These are phyloP conservation scores for Paracanthobrama guichenoti DNA, from an alignment of 2,113 vertebrate genomes.

Conservation along the genomic window DNA sequence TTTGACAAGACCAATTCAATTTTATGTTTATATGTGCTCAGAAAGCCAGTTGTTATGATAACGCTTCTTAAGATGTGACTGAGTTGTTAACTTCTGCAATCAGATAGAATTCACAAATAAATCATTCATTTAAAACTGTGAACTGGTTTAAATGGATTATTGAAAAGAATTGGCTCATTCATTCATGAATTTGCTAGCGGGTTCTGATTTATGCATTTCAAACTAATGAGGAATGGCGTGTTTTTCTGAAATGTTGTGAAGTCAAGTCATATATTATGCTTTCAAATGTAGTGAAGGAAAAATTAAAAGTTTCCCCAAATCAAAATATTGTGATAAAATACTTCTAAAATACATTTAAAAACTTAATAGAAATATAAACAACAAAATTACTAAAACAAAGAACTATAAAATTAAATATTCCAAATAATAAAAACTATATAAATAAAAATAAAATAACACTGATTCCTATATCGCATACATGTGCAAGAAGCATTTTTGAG, in stretches of 20 bases:
- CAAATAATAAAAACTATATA: background rate
- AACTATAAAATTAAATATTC: too few species aligned
- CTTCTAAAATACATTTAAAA: too few species aligned
- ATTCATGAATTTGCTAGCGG: background rate
- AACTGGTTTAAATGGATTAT: background rate
- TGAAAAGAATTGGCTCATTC: background rate
- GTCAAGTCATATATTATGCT: too few species aligned
- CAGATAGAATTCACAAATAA: background rate
- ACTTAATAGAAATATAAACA: too few species aligned
- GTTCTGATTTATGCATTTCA: too few species aligned
- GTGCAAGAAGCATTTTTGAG: background rate
- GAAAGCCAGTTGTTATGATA: slow-evolving; percentile 7
- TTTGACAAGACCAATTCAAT: background rate
- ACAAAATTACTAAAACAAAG: too few species aligned
- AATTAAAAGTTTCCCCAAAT: too few species aligned
- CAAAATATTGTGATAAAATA: too few species aligned
- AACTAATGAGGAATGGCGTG: too few species aligned
- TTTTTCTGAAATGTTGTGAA: too few species aligned
- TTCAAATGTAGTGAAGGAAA: too few species aligned
- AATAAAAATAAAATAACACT: background rate
- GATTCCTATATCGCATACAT: background rate
- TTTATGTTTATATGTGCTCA: background rate
- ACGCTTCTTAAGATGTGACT: background rate
- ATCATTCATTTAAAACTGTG: background rate
- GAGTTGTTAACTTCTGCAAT: background rate